Evolutionary conservation across 2,888 invertebrate genomes (phyloP).

Genomic region (Brenthis hecate): DNA sequence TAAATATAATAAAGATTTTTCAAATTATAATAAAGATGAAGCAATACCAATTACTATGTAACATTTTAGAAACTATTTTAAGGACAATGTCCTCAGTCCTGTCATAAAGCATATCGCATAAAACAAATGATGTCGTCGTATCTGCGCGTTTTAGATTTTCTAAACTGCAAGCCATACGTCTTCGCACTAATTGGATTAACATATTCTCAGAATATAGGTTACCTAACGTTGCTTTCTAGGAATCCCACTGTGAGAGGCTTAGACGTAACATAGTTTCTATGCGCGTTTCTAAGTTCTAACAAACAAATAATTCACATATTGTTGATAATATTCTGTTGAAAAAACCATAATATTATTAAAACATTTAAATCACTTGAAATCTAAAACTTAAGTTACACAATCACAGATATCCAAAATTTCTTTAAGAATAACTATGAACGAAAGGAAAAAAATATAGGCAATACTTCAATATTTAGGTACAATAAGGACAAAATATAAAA

Average conservation of each 20-base stretch:
- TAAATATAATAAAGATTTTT: no score
- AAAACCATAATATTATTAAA: no score
- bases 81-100: background rate
- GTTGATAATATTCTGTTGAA: no score
- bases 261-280: slow-evolving; percentile 20
- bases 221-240: slow-evolving; percentile 30
- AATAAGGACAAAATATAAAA: no score
- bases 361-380: no score
- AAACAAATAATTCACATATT: no score
- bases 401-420: no score
- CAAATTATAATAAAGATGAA: no score
- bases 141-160: slow-evolving; percentile 3
- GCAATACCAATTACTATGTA: background rate
- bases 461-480: no score
- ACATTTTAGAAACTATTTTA: background rate
- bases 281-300: background rate
- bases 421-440: no score
- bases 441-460: no score
- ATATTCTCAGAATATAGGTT: slow-evolving; percentile 31
- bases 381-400: no score
- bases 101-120: slow-evolving; percentile 7
- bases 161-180: slow-evolving; percentile 14
- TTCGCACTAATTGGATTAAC: slow-evolving; percentile 28
- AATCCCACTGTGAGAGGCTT: slow-evolving; percentile 14
- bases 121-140: background rate